These are phyloP conservation scores for Yasuhikotakia modesta DNA, from an alignment of 2,797 vertebrate genomes.

Conservation along the genomic window DNA sequence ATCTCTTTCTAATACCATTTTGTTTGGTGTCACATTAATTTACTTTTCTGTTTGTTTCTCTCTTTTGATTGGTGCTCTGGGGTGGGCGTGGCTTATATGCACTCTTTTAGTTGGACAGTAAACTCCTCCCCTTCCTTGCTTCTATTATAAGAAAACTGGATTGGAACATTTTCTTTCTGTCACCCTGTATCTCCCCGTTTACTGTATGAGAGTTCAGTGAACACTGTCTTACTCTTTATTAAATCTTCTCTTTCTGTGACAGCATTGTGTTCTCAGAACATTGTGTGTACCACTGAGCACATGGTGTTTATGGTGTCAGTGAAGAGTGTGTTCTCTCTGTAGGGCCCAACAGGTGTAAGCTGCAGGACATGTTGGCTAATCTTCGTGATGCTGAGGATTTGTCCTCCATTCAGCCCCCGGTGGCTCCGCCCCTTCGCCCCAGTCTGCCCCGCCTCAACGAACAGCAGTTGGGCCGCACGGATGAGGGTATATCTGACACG, in stretches of 20 bases:
- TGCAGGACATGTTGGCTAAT: slow-evolving; percentile 99
- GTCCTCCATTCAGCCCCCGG: slow-evolving; percentile 91
- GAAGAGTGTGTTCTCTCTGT: slow-evolving; percentile 47
- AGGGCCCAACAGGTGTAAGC: slow-evolving; percentile 98
- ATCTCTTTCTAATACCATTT: background rate
- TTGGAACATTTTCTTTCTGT: no score
- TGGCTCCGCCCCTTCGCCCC: slow-evolving; percentile 86
- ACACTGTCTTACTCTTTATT: no score
- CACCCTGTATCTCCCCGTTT: no score
- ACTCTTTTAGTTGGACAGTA: background rate
- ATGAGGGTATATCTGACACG: slow-evolving; percentile 82
- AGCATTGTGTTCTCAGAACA: no score
- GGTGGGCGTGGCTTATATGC: background rate
- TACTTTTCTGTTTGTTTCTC: background rate
- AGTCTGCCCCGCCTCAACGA: slow-evolving; percentile 87
- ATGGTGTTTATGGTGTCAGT: no score
- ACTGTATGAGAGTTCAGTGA: no score
- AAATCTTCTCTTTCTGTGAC: no score
- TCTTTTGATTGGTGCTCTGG: slow-evolving; percentile 3
- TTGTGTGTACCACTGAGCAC: no score
- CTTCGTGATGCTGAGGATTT: slow-evolving; percentile 95
- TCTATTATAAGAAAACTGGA: no score
- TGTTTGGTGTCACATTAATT: background rate
- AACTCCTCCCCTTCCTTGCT: slow-evolving; percentile 3
- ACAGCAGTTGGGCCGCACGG: slow-evolving; percentile 88